Evolutionary conservation across 2,888 invertebrate species (phyloP), one percentile per base, ranked within the genome.

Genomic region (Prosopocoilus inquinatus): DNA sequence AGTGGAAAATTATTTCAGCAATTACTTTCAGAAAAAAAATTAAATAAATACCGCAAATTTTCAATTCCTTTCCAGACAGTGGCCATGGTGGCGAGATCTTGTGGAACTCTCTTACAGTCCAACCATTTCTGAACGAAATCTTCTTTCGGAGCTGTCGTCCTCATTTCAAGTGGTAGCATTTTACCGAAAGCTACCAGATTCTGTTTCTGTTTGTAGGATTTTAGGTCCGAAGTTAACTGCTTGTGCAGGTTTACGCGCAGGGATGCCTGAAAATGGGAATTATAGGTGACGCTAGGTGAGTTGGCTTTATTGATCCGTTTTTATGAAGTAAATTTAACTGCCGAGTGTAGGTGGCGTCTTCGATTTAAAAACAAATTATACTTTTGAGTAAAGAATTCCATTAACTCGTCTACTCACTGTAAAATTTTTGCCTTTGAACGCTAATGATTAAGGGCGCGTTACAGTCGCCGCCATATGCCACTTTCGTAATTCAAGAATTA

Each of bases 51-150:
- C 83, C 81, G 80, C 4, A 87, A 76, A 70, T 84, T 79, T 13
- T 81, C 79, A 41, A 87, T 83, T n/a, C 82, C 84, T 9, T 81
- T 79, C 84, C 84, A 87, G 1, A 87, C 82, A 44, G 79, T 78
- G 0, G 83, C 77, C 86, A 87, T 86, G 1, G 80, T 76, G 53
- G 80, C 79, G 12, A 88, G 70, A 43, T 84, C 83, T 47, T 80
- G 75, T 0, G 84, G 84, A 45, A 84, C 81, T 57, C 78, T 70
- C 36, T 81, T 77, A 51, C 83, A 81, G 7, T 77, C 70, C 32
- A 83, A 69, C 86, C 86, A 87, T 61, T 77, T 78, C 44, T 77
- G 70, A 43, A 79, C 67, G 0, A 83, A 80, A 33, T 80, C 78
- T 69, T 83, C 83, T 33, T 70, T 72, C 0, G 84, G 83, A 7